These are phyloP conservation scores for Schizothorax lantsangensis DNA, from an alignment of 2,797 vertebrate species.

Conservation along the genomic window DNA sequence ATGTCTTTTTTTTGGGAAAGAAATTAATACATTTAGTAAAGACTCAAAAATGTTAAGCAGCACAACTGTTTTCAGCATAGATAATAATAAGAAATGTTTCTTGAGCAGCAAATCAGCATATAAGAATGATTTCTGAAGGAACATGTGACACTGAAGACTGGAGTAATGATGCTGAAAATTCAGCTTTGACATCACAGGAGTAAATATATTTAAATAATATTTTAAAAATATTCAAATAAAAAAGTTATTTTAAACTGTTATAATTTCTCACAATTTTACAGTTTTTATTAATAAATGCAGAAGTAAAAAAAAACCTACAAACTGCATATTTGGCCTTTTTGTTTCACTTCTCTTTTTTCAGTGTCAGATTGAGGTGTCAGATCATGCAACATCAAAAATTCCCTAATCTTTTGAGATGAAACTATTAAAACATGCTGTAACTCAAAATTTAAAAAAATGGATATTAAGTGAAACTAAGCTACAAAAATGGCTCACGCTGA, in stretches of 20 bases:
- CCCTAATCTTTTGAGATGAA: background rate
- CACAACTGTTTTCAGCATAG: background rate
- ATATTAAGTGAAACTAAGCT: background rate
- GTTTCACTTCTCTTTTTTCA: background rate
- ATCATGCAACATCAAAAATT: background rate
- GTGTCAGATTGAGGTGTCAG: background rate
- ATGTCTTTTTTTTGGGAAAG: background rate
- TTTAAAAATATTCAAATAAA: background rate
- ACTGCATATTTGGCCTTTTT: background rate
- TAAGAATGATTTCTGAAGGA: background rate
- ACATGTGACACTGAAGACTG: background rate
- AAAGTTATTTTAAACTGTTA: background rate
- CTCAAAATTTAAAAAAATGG: background rate
- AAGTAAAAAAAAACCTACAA: background rate
- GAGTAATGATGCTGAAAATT: background rate
- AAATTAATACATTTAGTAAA: background rate
- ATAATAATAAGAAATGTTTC: background rate
- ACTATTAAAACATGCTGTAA: background rate
- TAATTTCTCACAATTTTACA: background rate
- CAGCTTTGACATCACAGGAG: background rate
- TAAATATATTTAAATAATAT: background rate
- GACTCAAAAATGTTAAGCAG: background rate
- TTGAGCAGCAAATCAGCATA: background rate
- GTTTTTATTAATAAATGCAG: background rate
- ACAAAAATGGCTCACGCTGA: constrained; percentile 8